A percentile compares a stretch with the other conserved stretches of the same genome.
These are phyloP conservation scores for Stigmatopora nigra DNA, from an alignment of 2,113 vertebrate genomes.

Conservation along the genomic window DNA sequence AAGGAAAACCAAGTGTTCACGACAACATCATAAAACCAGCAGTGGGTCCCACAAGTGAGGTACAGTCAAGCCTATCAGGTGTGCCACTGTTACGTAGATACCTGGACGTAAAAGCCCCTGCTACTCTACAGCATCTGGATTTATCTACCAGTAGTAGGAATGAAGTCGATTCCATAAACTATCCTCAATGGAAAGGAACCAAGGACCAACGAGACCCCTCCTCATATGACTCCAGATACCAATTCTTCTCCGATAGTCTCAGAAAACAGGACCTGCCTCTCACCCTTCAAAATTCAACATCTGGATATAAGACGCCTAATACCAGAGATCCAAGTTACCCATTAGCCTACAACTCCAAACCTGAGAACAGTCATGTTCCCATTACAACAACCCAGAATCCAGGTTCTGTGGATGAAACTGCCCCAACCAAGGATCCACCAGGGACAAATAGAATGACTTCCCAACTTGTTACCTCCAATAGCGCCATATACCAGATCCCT, in stretches of 20 bases:
- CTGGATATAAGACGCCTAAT: conserved; percentile 2
- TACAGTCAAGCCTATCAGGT: not conserved
- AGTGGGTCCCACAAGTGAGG: not conserved
- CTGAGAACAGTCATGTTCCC: not conserved
- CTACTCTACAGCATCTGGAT: not conserved
- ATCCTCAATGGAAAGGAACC: not conserved
- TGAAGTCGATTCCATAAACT: not conserved
- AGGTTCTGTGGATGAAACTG: not conserved
- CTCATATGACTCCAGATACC: not conserved
- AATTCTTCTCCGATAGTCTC: not conserved
- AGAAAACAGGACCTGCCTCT: not conserved
- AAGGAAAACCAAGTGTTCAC: conserved; percentile 15
- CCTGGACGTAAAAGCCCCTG: not conserved
- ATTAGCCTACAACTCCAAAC: not conserved
- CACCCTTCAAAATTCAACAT: not conserved
- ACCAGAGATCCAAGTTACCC: conserved; percentile 2
- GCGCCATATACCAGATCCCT: not conserved
- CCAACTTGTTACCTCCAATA: not conserved
- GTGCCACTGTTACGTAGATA: not conserved
- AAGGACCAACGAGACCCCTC: not conserved
- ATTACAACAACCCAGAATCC: not conserved
- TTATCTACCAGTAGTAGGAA: conserved; percentile 21
- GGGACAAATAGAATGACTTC: not conserved
- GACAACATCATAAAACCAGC: not conserved
- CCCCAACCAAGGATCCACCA: conserved; percentile 1